phyloP scores from a whole-genome alignment of 2,797 vertebrate species.

The Ambastaia sidthimunki region DNA sequence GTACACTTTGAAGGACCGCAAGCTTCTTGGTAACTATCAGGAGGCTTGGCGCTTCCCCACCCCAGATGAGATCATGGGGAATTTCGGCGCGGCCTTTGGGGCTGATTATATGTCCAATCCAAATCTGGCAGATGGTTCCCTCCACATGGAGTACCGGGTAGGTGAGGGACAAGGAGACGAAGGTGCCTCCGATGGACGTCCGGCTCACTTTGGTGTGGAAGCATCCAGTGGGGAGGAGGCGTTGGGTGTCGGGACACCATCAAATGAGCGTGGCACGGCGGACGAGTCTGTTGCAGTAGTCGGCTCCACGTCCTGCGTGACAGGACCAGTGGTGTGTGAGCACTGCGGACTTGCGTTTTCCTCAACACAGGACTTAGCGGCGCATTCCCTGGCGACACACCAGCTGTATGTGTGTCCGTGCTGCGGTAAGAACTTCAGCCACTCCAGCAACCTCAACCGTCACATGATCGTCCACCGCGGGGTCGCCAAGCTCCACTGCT shows the following conservation, averaged over 20 bases:
- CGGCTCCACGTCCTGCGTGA: conserved; percentile 79
- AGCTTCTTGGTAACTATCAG: conserved; percentile 60
- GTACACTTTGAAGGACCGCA: conserved; percentile 70
- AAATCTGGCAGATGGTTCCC: conserved; percentile 70
- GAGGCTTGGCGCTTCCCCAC: conserved; percentile 76
- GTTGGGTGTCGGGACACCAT: conserved; percentile 62
- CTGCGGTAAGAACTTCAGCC: conserved; percentile 93
- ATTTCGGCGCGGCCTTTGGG: conserved; percentile 70
- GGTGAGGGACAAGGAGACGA: conserved; percentile 63
- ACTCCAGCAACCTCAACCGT: conserved; percentile 90
- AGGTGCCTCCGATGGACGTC: conserved; percentile 55
- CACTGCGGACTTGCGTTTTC: conserved; percentile 90
- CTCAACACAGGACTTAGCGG: conserved; percentile 85
- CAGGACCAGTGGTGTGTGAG: conserved; percentile 83
- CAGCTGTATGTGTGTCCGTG: conserved; percentile 91
- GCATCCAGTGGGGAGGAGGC: conserved; percentile 66
- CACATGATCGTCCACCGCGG: conserved; percentile 93
- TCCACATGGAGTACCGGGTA: conserved; percentile 77
- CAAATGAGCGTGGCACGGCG: conserved; percentile 67
- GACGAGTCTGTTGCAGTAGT: conserved; percentile 82
- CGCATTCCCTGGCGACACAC: conserved; percentile 88
- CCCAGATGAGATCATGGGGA: conserved; percentile 68
- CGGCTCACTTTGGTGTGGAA: conserved; percentile 68
- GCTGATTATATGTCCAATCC: conserved; percentile 77
- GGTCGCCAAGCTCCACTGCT: conserved; percentile 85